Evolutionary conservation across 2,888 invertebrate species (phyloP).

Genomic region (Mesorhabditis spiculigera): DNA sequence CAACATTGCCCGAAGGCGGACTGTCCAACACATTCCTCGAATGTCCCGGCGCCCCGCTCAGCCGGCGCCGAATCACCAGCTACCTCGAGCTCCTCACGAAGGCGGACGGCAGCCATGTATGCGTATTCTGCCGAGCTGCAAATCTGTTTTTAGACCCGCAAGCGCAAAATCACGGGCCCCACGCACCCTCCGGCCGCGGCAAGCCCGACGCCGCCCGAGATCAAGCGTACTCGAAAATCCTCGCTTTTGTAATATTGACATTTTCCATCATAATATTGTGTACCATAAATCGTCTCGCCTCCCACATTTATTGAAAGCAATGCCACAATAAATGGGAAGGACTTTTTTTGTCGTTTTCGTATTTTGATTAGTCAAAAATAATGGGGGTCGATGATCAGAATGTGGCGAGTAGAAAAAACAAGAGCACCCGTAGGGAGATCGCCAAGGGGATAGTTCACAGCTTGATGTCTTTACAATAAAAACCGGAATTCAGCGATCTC

Average conservation of each 20-base stretch:
- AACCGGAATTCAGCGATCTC: no score
- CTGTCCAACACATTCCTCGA: constrained; percentile 18
- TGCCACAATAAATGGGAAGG: no score
- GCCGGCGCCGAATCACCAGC: constrained; percentile 28
- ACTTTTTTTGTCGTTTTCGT: no score
- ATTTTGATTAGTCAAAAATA: no score
- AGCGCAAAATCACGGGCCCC: not conserved
- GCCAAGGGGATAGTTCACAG: no score
- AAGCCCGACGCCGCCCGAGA: not conserved
- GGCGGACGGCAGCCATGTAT: not conserved
- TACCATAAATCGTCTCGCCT: no score
- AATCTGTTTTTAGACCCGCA: not conserved
- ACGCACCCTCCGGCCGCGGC: not conserved
- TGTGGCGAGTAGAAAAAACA: no score
- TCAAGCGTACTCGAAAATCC: not conserved
- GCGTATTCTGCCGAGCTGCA: not conserved
- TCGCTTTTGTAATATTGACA: not conserved
- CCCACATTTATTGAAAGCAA: no score
- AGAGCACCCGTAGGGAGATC: no score
- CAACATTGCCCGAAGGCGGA: constrained; percentile 33
- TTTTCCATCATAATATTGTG: no score
- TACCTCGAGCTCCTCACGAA: constrained; percentile 29
- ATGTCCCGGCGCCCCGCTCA: constrained; percentile 24
- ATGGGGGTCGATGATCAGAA: no score
- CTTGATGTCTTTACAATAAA: no score